Percentiles rank a stretch among this genome's conserved stretches.
Evolutionary conservation across 2,113 vertebrate species (phyloP).

Genomic region (Ceratotherium simum): DNA sequence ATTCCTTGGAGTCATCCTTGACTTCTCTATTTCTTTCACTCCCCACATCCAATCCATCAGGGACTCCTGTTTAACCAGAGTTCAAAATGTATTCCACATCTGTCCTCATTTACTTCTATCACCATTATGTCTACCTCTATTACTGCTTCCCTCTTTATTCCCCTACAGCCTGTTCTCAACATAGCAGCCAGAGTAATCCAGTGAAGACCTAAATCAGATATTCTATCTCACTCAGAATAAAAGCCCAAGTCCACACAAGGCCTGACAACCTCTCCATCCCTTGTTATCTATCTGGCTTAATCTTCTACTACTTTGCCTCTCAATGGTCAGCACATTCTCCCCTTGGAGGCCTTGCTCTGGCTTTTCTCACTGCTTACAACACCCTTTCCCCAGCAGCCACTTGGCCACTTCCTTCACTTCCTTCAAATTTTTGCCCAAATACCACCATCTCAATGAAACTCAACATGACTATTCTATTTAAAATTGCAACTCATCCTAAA

Average conservation of each 20-base stretch:
- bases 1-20: background rate
- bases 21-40: background rate
- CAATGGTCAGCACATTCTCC: rapidly evolving
- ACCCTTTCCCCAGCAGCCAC: background rate
- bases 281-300: background rate
- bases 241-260: background rate
- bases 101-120: background rate
- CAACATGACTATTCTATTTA: background rate
- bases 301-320: background rate
- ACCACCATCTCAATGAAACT: background rate
- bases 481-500: background rate
- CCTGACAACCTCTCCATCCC: background rate
- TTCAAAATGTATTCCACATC: no score
- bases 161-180: background rate
- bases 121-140: background rate
- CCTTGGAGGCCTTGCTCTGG: background rate
- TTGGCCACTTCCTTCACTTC: background rate
- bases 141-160: no score
- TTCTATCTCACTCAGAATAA: background rate
- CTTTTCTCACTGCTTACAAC: background rate
- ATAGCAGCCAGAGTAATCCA: background rate
- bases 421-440: background rate
- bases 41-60: background rate
- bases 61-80: background rate
- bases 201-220: background rate